Base-by-base conservation (phyloP, 1,140 invertebrate genomes). In the Tetramorium parvispinum region DNA sequence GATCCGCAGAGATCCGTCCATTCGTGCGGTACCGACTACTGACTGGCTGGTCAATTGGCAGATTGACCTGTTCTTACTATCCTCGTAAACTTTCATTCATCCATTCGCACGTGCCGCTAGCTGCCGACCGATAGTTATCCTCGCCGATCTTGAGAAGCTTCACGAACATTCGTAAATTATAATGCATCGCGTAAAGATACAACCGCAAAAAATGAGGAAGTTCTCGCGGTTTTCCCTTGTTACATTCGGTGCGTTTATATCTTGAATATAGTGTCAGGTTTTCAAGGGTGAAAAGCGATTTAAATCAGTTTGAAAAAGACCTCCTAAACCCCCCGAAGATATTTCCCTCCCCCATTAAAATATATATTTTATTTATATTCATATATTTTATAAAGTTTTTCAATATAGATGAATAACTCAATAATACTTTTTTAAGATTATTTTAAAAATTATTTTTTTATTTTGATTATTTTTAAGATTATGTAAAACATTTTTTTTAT, bases 31-130 rank as follows among this genome's bases (percentile, higher is more conserved):
- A 90, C 88, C 85, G 40, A 86, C 86, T 85, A 88, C 88, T 86
- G 32, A 85, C 85, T 86, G 81, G 85, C 91, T 93, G 92, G 91
- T 92, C 93, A 94, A 94, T 94, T 94, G 93, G 86, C 85, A 89
- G 92, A 93, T 94, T 94, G 94, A 94, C 94, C 93, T 88, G 93
- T 93, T 94, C 93, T 93, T 93, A 93, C 91, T 92, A 94, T 93
- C 87, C 91, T 91, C 92, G 91, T 93, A 92, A 93, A 94, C 93
- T 93, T 94, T 94, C 94, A 94, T 94, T 94, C 91, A 93, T 92
- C 82, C 87, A 88, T 89, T 88, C 85, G 91, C 93, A 94, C 93
- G 93, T 94, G 93, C 91, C 88, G 66, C 85, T 78, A 65, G 37
- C 87, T 59, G 59, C 51, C 77, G 40, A 24, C 32, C 75, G 71